phyloP scores from a whole-genome alignment of 2,797 vertebrate species.

The Heteromormyrus szaboi region DNA sequence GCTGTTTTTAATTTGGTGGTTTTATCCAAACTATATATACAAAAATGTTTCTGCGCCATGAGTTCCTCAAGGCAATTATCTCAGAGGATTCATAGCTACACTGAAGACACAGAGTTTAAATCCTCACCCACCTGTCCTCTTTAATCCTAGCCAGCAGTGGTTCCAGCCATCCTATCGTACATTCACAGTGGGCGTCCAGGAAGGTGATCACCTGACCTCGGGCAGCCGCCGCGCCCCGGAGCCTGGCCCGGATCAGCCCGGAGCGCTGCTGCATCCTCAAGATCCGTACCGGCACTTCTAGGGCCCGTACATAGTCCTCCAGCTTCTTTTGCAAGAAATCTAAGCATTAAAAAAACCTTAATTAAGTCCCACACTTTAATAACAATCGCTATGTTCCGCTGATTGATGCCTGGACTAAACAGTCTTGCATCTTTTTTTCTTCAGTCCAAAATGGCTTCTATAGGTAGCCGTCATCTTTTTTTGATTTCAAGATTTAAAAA shows the following conservation, averaged over 20 bases:
- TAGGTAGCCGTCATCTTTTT: not conserved
- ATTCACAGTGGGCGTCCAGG: conserved; percentile 96
- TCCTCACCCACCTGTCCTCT: conserved; percentile 87
- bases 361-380: not conserved
- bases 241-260: conserved; percentile 84
- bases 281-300: conserved; percentile 78
- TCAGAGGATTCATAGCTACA: not conserved
- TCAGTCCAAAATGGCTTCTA: not conserved
- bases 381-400: not conserved
- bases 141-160: conserved; percentile 85
- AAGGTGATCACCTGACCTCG: conserved; percentile 91
- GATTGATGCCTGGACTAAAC: not conserved
- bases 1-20: not conserved
- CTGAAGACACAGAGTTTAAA: not conserved
- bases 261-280: conserved; percentile 92
- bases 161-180: conserved; percentile 88
- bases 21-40: not conserved
- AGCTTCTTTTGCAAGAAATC: conserved; percentile 85
- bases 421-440: not conserved
- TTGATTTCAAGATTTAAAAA: not conserved
- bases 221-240: conserved; percentile 85
- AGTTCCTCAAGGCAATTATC: not conserved
- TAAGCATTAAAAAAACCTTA: conserved; percentile 39
- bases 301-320: conserved; percentile 73
- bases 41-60: not conserved